Evolutionary conservation across 2,113 vertebrate genomes (phyloP).

Genomic region (Callocephalon fimbriatum): DNA sequence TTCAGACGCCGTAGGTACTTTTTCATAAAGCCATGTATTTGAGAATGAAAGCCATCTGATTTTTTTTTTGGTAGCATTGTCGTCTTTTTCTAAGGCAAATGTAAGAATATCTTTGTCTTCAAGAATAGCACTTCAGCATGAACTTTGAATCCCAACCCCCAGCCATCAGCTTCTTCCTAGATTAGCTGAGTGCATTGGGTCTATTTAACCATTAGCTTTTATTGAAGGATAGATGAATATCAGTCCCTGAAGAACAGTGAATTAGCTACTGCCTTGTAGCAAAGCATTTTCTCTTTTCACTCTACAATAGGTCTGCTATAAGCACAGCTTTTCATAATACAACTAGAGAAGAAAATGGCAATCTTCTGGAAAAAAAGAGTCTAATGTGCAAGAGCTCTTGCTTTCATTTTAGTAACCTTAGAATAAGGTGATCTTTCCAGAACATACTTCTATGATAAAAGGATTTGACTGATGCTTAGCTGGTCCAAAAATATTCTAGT

Average conservation of each 20-base stretch:
- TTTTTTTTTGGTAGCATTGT: slow-evolving; percentile 47
- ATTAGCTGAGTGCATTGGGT: slow-evolving; percentile 78
- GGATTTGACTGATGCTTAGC: not conserved
- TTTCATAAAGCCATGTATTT: not conserved
- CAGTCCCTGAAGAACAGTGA: slow-evolving; percentile 75
- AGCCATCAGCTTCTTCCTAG: slow-evolving; percentile 69
- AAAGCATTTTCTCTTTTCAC: slow-evolving; percentile 72
- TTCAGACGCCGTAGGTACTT: not conserved
- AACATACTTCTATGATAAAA: slow-evolving; percentile 37
- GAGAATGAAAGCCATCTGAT: not conserved
- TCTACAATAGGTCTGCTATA: slow-evolving; percentile 70
- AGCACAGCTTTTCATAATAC: slow-evolving; percentile 65
- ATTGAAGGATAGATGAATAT: slow-evolving; percentile 77
- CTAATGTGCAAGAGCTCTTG: slow-evolving; percentile 17
- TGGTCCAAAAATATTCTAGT: not conserved
- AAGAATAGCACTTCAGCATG: slow-evolving; percentile 42
- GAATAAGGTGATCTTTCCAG: slow-evolving; percentile 41
- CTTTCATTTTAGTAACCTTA: slow-evolving; percentile 49
- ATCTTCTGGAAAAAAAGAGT: slow-evolving; percentile 52
- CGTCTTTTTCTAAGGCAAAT: slow-evolving; percentile 52
- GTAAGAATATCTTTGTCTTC: slow-evolving; percentile 59
- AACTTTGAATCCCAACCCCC: slow-evolving; percentile 69
- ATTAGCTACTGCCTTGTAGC: slow-evolving; percentile 76
- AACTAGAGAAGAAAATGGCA: slow-evolving; percentile 67
- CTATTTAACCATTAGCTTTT: slow-evolving; percentile 77